phyloP scores from a whole-genome alignment of 2,888 invertebrate species.

The Sphecodes monilicornis region DNA sequence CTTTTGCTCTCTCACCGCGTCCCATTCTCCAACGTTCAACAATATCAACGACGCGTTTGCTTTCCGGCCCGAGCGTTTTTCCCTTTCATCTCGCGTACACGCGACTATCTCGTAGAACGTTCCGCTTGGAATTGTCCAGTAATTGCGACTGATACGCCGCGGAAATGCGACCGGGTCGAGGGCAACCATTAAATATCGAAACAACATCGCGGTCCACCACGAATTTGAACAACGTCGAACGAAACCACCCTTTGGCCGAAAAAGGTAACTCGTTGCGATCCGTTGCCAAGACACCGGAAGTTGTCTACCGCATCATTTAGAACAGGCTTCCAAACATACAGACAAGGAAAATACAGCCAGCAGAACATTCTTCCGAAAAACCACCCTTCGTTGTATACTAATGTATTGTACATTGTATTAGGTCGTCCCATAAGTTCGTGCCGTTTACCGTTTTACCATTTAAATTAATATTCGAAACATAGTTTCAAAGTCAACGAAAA shows the following conservation, averaged over 20 bases:
- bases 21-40: neutral
- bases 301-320: too few species aligned
- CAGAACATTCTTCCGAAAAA: too few species aligned
- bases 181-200: conserved; percentile 31
- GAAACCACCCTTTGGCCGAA: neutral
- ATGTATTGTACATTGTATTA: too few species aligned
- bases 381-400: too few species aligned
- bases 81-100: neutral
- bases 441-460: too few species aligned
- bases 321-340: too few species aligned
- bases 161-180: neutral
- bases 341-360: too few species aligned
- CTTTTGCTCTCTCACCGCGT: neutral
- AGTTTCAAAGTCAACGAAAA: too few species aligned
- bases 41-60: conserved; percentile 7
- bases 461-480: too few species aligned
- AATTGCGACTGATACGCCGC: conserved; percentile 31
- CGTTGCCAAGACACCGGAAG: neutral
- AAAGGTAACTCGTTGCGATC: neutral
- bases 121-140: conserved; percentile 12
- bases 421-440: too few species aligned
- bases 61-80: conserved; percentile 14
- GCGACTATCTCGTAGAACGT: conserved; percentile 13
- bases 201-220: conserved; percentile 10
- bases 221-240: neutral